Evolutionary conservation across 2,797 vertebrate genomes (phyloP), one percentile per base, ranked within the genome.

Genomic region (Carduelis carduelis): DNA sequence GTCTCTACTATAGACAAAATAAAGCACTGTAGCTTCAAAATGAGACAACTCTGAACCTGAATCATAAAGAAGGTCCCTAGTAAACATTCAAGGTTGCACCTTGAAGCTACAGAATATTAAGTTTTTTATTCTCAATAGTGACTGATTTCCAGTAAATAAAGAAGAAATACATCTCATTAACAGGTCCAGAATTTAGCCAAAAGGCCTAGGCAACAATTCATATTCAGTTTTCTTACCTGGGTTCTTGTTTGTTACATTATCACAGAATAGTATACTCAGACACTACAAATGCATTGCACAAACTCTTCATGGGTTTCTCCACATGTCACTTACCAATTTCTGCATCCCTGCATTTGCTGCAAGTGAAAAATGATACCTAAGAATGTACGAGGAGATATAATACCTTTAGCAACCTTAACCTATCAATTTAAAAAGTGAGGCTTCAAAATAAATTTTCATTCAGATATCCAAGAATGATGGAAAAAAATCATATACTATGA

Each of bases 391-490:
- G 53, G 24, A 56, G 9, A 65, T 37, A 18, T 6, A 66, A 79
- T 35, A 53, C 10, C 21, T 71, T 27, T 28, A 83, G 39, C 32
- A 16, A 70, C 23, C 26, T 68, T 61, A 47, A 80, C 27, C 30
- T 52, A 68, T 24, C 37, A 74, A 44, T 37, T 70, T 93, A 59
- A 83, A 43, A 59, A 39, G 16, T 43, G 10, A 88, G 46, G 61
- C 20, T 87, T 96, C 32, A 80, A 93, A 96, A 89, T 43, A 87
- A 23, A n/a, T 14, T 78, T 91, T 85, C 18, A 80, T 53, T 72
- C 20, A 41, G 26, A 14, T 64, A 46, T 6, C 8, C 50, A 83
- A 93, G 37, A 94, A 77, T 23, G 22, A 35, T 32, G 32, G 56
- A 55, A 96, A 96, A 96, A 96, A 93, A 87, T 24, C 8, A 78